Evolutionary conservation across 2,113 vertebrate genomes (phyloP).

Genomic region (Lepus timidus): DNA sequence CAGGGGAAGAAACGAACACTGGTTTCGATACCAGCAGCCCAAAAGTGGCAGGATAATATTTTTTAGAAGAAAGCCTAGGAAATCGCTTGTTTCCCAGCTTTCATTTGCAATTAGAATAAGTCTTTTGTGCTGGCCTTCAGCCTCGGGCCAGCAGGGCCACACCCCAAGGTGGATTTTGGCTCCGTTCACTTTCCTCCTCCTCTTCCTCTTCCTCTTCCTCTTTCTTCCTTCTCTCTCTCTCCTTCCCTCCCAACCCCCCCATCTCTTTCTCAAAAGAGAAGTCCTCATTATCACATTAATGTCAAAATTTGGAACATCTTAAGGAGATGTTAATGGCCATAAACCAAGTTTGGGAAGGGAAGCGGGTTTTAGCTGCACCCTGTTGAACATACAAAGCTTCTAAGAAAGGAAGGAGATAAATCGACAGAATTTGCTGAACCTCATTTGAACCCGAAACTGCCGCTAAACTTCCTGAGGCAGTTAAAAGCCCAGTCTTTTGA

Average conservation of each 20-base stretch:
- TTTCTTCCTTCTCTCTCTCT: neutral
- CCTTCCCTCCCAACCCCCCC: accelerated
- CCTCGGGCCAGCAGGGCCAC: constrained; percentile 51
- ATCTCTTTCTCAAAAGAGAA: neutral
- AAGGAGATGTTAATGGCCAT: neutral
- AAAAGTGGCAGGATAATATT: constrained; percentile 44
- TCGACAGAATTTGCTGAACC: constrained; percentile 1
- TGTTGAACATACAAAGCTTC: constrained; percentile 24
- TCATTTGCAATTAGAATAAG: constrained; percentile 63
- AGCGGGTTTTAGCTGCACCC: constrained; percentile 9
- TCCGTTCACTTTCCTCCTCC: neutral
- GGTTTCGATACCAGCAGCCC: constrained; percentile 14
- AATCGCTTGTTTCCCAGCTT: constrained; percentile 60
- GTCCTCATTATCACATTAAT: neutral
- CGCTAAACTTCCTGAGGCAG: neutral
- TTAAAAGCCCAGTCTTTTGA: neutral
- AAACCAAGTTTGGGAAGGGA: constrained; percentile 35
- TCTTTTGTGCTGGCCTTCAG: constrained; percentile 63
- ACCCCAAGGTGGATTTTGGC: constrained; percentile 38
- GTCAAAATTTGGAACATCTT: neutral
- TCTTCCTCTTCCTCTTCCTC: neutral
- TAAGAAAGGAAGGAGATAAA: constrained; percentile 3
- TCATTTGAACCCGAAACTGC: neutral
- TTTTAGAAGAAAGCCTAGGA: constrained; percentile 55
- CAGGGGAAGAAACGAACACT: constrained; percentile 50